Evolutionary conservation across 2,113 vertebrate species (phyloP).

Genomic region (Fulica atra): DNA sequence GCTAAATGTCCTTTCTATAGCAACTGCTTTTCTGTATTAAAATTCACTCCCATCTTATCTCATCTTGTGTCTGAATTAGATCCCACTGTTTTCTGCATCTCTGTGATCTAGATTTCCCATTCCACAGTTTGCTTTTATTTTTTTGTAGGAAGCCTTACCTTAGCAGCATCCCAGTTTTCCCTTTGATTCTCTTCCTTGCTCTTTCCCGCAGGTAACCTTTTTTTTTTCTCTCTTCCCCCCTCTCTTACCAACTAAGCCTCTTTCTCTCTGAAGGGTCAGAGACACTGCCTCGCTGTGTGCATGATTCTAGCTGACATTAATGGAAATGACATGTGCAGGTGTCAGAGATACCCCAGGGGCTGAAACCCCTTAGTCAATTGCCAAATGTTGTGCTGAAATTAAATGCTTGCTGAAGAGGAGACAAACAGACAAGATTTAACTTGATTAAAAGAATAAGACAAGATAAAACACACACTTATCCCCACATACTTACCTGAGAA

Average conservation of each 20-base stretch:
- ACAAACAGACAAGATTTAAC: background rate
- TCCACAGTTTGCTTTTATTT: background rate
- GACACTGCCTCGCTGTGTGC: background rate
- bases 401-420: background rate
- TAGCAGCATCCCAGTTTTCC: background rate
- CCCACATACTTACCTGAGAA: background rate
- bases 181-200: background rate
- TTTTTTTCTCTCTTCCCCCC: background rate
- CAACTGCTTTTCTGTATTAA: background rate
- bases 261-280: background rate
- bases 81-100: background rate
- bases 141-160: background rate
- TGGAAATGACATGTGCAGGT: background rate
- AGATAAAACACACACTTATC: background rate
- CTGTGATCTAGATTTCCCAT: background rate
- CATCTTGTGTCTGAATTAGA: background rate
- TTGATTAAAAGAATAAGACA: background rate
- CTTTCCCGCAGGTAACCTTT: background rate
- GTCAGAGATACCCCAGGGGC: background rate
- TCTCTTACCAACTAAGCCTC: background rate
- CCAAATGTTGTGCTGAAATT: background rate
- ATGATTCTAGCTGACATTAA: background rate
- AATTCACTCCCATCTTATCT: constrained; percentile 17
- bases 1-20: constrained; percentile 30
- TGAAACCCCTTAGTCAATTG: background rate